These are phyloP conservation scores for Diaphora mendica DNA, from an alignment of 2,888 invertebrate species.

Conservation along the genomic window DNA sequence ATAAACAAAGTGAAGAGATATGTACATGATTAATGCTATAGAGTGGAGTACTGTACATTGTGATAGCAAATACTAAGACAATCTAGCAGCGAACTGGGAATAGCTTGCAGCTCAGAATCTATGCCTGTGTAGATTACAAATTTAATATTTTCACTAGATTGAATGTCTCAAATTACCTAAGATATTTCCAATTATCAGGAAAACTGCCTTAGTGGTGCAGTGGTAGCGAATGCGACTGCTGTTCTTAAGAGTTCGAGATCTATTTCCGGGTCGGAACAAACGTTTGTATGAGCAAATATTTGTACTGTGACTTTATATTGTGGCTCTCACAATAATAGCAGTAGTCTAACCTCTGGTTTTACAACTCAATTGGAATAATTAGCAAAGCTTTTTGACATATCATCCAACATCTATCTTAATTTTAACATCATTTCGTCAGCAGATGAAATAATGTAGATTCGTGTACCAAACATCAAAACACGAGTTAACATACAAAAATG, in stretches of 20 bases:
- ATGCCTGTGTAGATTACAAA: background rate
- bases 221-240: no score
- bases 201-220: no score
- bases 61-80: background rate
- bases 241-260: no score
- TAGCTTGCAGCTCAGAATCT: background rate
- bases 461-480: slow-evolving; percentile 21
- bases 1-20: slow-evolving; percentile 35
- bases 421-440: background rate
- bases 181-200: no score
- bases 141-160: background rate
- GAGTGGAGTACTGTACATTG: background rate
- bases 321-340: background rate
- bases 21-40: slow-evolving; percentile 31
- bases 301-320: background rate
- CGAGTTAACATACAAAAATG: slow-evolving; percentile 38
- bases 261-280: no score
- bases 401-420: background rate
- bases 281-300: no score
- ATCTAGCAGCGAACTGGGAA: background rate
- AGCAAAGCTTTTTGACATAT: background rate
- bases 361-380: no score
- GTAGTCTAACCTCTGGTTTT: background rate
- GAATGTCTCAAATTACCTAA: no score
- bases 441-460: slow-evolving; percentile 1